Conservation (phyloP, 2,888 invertebrate species). For the Harpagoxenus sublaevis region DNA sequence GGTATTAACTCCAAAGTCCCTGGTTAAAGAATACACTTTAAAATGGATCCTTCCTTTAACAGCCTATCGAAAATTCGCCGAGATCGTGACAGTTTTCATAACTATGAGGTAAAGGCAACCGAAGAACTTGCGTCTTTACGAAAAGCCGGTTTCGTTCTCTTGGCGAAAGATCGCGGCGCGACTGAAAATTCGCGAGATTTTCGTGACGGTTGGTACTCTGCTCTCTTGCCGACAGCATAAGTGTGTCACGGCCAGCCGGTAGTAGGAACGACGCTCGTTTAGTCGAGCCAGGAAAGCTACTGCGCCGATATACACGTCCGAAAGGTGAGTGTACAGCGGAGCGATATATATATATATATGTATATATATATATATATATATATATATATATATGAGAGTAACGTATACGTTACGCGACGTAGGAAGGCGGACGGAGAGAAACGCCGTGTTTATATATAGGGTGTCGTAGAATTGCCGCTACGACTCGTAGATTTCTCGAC, state of each 20-base stretch:
- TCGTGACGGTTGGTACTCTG: conserved; percentile 69
- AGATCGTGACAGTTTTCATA: neutral
- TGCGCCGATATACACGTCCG: conserved; percentile 74
- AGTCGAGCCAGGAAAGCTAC: conserved; percentile 78
- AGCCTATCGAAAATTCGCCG: neutral
- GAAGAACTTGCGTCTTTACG: neutral
- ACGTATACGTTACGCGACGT: conserved; percentile 30
- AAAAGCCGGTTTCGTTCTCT: neutral
- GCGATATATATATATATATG: conserved; percentile 53
- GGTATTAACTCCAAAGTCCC: neutral
- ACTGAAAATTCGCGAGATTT: conserved; percentile 70
- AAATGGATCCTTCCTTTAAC: neutral
- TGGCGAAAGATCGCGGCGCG: conserved; percentile 23
- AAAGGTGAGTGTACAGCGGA: conserved; percentile 76
- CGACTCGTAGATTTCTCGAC: neutral
- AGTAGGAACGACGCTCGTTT: conserved; percentile 79
- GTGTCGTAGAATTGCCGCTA: neutral
- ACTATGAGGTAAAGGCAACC: too few species aligned
- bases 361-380: too few species aligned
- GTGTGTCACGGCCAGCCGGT: conserved; percentile 84
- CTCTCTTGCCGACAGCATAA: conserved; percentile 75
- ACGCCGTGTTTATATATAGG: conserved; percentile 31
- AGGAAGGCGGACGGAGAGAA: conserved; percentile 46
- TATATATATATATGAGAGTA: conserved; percentile 35
- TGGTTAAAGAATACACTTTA: neutral